Evolutionary conservation across 1,140 invertebrate genomes (phyloP), one percentile per base, ranked within the genome.

Genomic region (Helicoverpa zea): DNA sequence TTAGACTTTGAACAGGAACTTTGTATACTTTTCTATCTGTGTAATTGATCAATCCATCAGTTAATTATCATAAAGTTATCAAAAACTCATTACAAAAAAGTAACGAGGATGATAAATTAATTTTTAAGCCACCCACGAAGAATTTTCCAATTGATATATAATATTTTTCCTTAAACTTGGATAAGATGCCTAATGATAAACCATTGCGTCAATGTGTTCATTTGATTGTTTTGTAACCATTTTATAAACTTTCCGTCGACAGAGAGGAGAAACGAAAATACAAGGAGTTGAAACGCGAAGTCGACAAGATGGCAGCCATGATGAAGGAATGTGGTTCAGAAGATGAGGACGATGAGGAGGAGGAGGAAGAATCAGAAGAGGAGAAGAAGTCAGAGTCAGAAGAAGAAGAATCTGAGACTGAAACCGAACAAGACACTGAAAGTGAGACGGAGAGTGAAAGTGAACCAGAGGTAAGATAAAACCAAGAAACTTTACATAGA

Each of bases 281-380:
- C 87, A 97, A 97, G 87, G 96, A 96, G 64, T 90, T 98, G 49
- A 97, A 98, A 90, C 98, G 98, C 84, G 98, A 98, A 95, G 97
- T 98, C 3, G 97, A 98, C 85, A 98, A 98, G 95, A 98, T 98
- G 97, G 97, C 97, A 0, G 97, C 97, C 16, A 95, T 98, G 78
- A 97, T 98, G 96, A 97, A 97, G 80, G 97, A 97, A 84, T 96
- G 96, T 3, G 97, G 97, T 13, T 97, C 97, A n/a, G 97, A 97
- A 4, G 96, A 97, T 11, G 96, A 96, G 43, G 97, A 97, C 16
- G 96, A 96, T 14, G 96, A 96, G 58, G 96, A 97, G 59, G 97
- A 97, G 80, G 96, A 97, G 29, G 96, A 97, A 80, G 96, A 96
- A 80, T 96, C 96, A 13, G 95, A 96, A 80, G 95, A 96, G 76